Evolutionary conservation across 2,888 invertebrate species (phyloP).

Genomic region (Thymelicus lineola): DNA sequence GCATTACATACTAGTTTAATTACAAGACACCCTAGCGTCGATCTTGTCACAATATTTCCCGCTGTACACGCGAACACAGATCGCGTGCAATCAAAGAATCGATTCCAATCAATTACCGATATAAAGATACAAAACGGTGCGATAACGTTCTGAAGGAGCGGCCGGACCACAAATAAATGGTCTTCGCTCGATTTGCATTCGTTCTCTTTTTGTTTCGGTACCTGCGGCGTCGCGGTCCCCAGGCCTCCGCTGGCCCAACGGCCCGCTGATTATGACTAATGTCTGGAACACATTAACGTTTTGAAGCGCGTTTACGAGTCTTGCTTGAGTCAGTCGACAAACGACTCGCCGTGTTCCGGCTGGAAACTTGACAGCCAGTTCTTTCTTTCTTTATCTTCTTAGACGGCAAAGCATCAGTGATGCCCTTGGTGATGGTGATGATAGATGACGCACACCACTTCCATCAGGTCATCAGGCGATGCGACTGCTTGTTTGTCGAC

Average conservation of each 20-base stretch:
- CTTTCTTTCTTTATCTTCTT: no score
- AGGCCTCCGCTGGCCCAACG: not conserved
- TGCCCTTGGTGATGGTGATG: no score
- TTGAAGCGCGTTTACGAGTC: no score
- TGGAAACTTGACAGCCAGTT: no score
- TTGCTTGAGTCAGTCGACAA: no score
- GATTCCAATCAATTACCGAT: slow-evolving; percentile 31
- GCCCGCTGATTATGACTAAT: slow-evolving; percentile 2
- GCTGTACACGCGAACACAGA: slow-evolving; percentile 1
- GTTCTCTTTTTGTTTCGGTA: slow-evolving; percentile 8
- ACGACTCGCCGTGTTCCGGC: no score
- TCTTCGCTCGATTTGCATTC: slow-evolving; percentile 24
- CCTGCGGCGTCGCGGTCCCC: not conserved
- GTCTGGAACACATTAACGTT: not conserved
- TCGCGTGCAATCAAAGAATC: slow-evolving; percentile 27
- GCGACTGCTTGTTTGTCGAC: no score
- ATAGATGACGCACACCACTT: no score
- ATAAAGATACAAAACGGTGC: slow-evolving; percentile 35
- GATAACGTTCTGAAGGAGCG: slow-evolving; percentile 21
- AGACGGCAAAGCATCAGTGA: no score
- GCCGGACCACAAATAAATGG: slow-evolving; percentile 8
- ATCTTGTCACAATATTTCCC: slow-evolving; percentile 22
- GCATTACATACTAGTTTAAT: no score
- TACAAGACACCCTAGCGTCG: not conserved
- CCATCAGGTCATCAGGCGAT: no score